These are phyloP conservation scores for Dermochelys coriacea DNA, from an alignment of 2,797 vertebrate species.

Conservation along the genomic window DNA sequence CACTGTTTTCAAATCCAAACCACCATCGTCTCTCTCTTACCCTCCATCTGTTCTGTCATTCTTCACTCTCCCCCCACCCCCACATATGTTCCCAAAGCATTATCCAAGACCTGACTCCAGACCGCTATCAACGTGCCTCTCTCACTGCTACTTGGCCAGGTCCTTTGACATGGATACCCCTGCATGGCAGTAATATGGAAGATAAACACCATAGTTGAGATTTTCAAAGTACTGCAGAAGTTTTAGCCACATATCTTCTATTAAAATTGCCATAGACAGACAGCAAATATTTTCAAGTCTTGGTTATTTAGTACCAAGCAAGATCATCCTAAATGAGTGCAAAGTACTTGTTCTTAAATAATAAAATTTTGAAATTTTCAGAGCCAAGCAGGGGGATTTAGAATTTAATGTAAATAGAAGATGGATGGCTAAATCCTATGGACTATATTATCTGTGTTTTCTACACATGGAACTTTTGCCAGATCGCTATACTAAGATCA, in stretches of 20 bases:
- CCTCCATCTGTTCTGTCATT: background rate
- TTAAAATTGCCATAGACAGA: background rate
- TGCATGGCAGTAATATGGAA: background rate
- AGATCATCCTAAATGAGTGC: background rate
- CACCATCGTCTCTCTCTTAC: background rate
- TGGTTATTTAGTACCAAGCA: background rate
- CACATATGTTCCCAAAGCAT: background rate
- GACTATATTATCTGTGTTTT: background rate
- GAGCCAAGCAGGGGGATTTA: background rate
- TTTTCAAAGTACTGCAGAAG: background rate
- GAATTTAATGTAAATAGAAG: background rate
- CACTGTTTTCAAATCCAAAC: background rate
- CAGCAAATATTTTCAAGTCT: background rate
- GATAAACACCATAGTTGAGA: rapidly evolving
- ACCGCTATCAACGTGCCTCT: background rate
- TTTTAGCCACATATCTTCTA: background rate
- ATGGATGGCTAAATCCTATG: background rate
- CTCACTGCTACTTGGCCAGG: background rate
- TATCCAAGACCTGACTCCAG: background rate
- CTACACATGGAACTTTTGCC: background rate
- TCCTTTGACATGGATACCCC: background rate
- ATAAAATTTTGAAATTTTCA: background rate
- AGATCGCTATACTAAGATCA: background rate
- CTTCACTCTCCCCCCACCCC: background rate
- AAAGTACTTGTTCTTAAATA: background rate